Evolutionary conservation across 2,113 vertebrate genomes (phyloP).

Genomic region (Tilapia sparmanii): DNA sequence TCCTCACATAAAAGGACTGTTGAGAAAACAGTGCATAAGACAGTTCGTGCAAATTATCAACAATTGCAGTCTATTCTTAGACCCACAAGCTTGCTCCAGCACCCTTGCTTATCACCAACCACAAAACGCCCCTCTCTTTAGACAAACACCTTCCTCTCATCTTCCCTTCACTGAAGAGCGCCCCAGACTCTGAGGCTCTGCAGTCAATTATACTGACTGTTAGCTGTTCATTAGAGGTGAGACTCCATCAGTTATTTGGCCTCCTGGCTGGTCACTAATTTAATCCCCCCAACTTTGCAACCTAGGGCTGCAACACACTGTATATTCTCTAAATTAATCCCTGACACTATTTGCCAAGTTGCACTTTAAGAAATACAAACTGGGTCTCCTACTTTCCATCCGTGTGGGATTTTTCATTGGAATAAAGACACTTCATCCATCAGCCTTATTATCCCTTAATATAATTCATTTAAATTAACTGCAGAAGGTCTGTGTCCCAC

Average conservation of each 20-base stretch:
- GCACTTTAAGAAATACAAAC: constrained; percentile 24
- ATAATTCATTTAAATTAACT: constrained; percentile 2
- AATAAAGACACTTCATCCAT: constrained; percentile 6
- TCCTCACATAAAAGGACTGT: constrained; percentile 66
- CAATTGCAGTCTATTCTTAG: constrained; percentile 66
- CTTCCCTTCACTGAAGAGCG: not conserved
- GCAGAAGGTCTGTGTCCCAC: not conserved
- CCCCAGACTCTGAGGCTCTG: constrained; percentile 31
- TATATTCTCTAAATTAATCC: constrained; percentile 13
- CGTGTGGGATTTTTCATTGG: not conserved
- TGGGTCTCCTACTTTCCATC: constrained; percentile 13
- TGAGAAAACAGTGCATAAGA: constrained; percentile 43
- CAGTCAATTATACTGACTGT: constrained; percentile 55
- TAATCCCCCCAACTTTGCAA: constrained; percentile 25
- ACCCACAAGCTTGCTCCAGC: constrained; percentile 4
- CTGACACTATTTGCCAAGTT: constrained; percentile 9
- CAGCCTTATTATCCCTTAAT: not conserved
- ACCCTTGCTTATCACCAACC: constrained; percentile 41
- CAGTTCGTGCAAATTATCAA: constrained; percentile 53
- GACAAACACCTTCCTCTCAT: constrained; percentile 37
- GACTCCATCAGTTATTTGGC: constrained; percentile 41
- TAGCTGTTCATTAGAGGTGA: constrained; percentile 51
- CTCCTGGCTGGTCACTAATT: constrained; percentile 48
- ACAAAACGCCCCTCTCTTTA: constrained; percentile 32
- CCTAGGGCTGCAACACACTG: not conserved